Evolutionary conservation across 1,140 invertebrate genomes (phyloP).

Genomic region (Mya arenaria): DNA sequence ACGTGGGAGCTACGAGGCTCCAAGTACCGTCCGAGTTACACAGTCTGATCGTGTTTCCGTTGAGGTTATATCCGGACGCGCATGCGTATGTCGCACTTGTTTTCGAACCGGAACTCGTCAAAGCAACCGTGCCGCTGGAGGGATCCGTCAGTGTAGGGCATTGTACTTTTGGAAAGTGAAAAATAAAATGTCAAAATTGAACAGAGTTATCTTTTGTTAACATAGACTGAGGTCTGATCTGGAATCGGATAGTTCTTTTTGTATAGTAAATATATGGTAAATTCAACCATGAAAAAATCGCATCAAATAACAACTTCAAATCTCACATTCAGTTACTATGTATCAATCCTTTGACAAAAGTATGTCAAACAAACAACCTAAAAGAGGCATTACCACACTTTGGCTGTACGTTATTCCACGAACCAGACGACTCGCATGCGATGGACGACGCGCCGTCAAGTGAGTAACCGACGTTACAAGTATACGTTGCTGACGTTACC

Average conservation of each 20-base stretch:
- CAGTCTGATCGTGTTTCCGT: slow-evolving; percentile 34
- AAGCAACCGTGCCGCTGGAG: slow-evolving; percentile 25
- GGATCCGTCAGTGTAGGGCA: slow-evolving; percentile 17
- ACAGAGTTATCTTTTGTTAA: too few relatives aligned
- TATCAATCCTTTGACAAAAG: too few relatives aligned
- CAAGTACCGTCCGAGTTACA: slow-evolving; percentile 48
- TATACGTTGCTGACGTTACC: slow-evolving; percentile 39
- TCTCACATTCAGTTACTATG: not conserved
- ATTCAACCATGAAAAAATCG: too few relatives aligned
- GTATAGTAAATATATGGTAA: too few relatives aligned
- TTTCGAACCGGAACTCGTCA: slow-evolving; percentile 31
- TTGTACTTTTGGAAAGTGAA: too few relatives aligned
- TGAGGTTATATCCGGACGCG: slow-evolving; percentile 26
- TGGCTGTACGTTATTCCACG: slow-evolving; percentile 17
- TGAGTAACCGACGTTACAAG: slow-evolving; percentile 27
- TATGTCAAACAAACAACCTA: too few relatives aligned
- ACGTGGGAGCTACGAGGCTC: slow-evolving; percentile 35
- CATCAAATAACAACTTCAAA: too few relatives aligned
- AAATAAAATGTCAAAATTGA: not conserved
- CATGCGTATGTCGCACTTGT: slow-evolving; percentile 40
- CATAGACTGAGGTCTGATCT: too few relatives aligned
- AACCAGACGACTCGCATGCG: slow-evolving; percentile 18
- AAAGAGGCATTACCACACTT: slow-evolving; percentile 45
- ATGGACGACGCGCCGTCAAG: slow-evolving; percentile 20
- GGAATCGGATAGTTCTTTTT: too few relatives aligned